Conservation (phyloP, 2,797 vertebrate genomes). For the Acanthurus lineatus region DNA sequence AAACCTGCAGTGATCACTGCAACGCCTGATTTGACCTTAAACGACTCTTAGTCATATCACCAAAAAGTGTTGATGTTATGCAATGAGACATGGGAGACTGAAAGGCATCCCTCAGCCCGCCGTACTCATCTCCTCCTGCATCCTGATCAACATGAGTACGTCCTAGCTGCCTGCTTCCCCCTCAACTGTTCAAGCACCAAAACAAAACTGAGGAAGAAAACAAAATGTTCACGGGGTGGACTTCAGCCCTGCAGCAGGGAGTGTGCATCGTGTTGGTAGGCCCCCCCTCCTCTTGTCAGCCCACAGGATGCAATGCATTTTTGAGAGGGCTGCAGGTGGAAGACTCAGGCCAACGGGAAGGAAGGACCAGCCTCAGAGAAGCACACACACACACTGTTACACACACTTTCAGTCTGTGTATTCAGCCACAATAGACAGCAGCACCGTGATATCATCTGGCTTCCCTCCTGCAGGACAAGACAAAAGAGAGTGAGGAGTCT, state of each 20-base stretch:
- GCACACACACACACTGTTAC: conserved; percentile 11
- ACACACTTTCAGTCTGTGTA: conserved; percentile 91
- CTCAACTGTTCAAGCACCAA: conserved; percentile 47
- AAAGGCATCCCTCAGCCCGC: conserved; percentile 1
- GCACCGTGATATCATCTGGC: conserved; percentile 99
- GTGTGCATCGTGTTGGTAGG: conserved; percentile 47
- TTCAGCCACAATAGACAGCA: conserved; percentile 98
- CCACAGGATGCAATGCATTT: conserved; percentile 57
- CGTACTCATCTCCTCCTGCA: conserved; percentile 29
- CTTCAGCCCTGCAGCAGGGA: conserved; percentile 35
- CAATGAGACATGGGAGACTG: conserved; percentile 8
- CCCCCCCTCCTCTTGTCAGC: conserved; percentile 35
- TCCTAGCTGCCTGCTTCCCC: conserved; percentile 58
- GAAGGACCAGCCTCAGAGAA: conserved; percentile 48
- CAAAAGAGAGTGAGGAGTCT: neutral
- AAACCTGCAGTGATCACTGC: too few relatives aligned
- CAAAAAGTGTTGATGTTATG: conserved; percentile 10
- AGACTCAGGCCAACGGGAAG: conserved; percentile 68
- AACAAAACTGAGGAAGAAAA: conserved; percentile 57
- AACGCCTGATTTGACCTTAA: too few relatives aligned
- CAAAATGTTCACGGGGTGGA: conserved; percentile 38
- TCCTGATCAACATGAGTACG: conserved; percentile 63
- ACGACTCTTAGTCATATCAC: conserved; percentile 7
- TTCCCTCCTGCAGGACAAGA: conserved; percentile 90
- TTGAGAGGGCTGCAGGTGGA: conserved; percentile 67